These are phyloP conservation scores for Trogon surrucura DNA, from an alignment of 2,113 vertebrate species.

Conservation along the genomic window DNA sequence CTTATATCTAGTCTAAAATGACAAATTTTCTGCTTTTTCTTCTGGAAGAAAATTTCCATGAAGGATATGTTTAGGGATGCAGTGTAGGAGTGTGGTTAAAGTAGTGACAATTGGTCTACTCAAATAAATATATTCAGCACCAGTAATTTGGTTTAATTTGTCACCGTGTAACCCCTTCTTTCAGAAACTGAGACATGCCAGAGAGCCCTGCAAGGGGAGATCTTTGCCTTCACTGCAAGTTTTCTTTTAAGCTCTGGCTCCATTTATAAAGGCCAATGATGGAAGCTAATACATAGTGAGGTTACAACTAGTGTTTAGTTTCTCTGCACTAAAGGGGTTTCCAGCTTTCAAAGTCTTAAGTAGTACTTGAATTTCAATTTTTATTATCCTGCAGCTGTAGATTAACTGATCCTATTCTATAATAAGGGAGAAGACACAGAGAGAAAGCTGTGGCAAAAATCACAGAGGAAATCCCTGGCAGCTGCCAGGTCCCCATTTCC, in stretches of 20 bases:
- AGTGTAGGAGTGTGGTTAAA: background rate
- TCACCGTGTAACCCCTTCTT: background rate
- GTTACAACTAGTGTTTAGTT: background rate
- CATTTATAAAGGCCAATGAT: background rate
- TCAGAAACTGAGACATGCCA: accelerated
- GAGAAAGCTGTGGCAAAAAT: background rate
- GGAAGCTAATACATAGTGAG: background rate
- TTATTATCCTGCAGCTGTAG: background rate
- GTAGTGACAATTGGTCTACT: background rate
- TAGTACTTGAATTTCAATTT: background rate
- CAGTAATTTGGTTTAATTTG: background rate
- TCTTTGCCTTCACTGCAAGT: background rate
- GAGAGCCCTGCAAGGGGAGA: background rate
- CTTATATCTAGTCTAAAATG: too few relatives aligned
- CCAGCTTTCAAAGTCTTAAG: background rate
- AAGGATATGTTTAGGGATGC: background rate
- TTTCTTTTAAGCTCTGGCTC: background rate
- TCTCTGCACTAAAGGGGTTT: background rate
- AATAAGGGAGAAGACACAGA: background rate
- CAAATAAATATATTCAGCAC: background rate
- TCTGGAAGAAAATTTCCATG: background rate
- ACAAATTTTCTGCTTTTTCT: background rate
- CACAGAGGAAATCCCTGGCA: background rate
- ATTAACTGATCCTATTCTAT: background rate
- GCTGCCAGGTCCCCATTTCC: background rate